These are phyloP conservation scores for Formica selysi DNA, from an alignment of 1,140 invertebrate genomes.

Conservation along the genomic window DNA sequence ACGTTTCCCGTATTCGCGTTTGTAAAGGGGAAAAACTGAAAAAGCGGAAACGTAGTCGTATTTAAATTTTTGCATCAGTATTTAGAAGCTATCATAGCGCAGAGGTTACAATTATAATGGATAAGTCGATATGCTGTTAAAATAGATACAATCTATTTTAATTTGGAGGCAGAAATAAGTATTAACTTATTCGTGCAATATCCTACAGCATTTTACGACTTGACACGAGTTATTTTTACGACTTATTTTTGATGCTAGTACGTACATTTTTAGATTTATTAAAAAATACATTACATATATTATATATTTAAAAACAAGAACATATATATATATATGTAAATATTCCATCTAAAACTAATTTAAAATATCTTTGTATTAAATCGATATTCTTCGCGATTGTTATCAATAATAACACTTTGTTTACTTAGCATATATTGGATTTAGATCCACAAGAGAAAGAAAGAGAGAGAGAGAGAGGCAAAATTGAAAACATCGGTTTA, in stretches of 20 bases:
- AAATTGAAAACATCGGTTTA: constrained; percentile 12
- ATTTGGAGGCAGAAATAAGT: background rate
- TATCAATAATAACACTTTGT: too few species aligned
- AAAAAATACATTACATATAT: background rate
- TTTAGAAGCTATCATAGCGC: constrained; percentile 27
- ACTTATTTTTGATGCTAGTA: background rate
- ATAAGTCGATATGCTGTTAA: background rate
- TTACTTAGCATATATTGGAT: background rate
- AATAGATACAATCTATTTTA: constrained; percentile 3
- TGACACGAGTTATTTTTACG: background rate
- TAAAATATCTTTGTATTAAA: background rate
- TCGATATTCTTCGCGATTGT: too few species aligned
- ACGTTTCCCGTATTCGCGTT: background rate
- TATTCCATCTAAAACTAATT: background rate
- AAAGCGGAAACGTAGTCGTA: constrained; percentile 16
- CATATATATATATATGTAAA: too few species aligned
- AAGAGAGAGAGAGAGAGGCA: background rate
- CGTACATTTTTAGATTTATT: background rate
- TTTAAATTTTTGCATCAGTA: constrained; percentile 51
- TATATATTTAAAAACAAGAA: background rate
- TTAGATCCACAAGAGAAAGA: background rate
- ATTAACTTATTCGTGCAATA: background rate
- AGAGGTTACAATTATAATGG: background rate
- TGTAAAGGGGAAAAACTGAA: constrained; percentile 20
- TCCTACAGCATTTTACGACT: background rate